Evolutionary conservation across 2,797 vertebrate species (phyloP).

Genomic region (Mareca penelope): DNA sequence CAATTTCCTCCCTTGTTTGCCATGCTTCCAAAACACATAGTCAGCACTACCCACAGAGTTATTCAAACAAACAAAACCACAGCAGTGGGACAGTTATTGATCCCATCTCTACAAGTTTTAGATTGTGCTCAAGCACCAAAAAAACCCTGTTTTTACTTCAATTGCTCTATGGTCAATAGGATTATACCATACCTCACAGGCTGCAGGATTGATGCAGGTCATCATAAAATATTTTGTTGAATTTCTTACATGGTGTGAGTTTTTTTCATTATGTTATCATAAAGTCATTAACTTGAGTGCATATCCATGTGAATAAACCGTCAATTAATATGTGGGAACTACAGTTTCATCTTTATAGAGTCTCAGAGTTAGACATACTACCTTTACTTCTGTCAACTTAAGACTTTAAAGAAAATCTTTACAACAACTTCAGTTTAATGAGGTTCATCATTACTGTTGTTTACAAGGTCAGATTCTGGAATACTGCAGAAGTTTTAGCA

Average conservation of each 20-base stretch:
- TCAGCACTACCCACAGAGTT: background rate
- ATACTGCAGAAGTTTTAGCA: background rate
- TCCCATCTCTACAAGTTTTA: background rate
- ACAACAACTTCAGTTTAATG: background rate
- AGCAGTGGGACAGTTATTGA: slow-evolving; percentile 6
- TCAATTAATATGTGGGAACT: background rate
- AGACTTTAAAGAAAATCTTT: background rate
- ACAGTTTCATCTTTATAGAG: background rate
- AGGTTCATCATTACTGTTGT: background rate
- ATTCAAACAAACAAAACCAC: slow-evolving; percentile 1
- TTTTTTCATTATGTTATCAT: background rate
- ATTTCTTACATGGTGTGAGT: background rate
- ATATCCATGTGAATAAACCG: background rate
- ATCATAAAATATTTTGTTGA: background rate
- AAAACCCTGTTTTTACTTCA: background rate
- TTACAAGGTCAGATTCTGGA: background rate
- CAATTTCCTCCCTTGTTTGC: background rate
- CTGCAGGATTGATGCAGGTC: background rate
- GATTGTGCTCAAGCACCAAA: background rate
- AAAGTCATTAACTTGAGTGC: background rate
- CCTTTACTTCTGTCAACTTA: background rate
- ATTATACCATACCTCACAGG: background rate
- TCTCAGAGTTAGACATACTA: background rate
- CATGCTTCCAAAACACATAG: background rate
- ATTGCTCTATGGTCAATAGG: background rate